Evolutionary conservation across 2,888 invertebrate genomes (phyloP), one percentile per base, ranked within the genome.

Genomic region (Orchesella flavescens): DNA sequence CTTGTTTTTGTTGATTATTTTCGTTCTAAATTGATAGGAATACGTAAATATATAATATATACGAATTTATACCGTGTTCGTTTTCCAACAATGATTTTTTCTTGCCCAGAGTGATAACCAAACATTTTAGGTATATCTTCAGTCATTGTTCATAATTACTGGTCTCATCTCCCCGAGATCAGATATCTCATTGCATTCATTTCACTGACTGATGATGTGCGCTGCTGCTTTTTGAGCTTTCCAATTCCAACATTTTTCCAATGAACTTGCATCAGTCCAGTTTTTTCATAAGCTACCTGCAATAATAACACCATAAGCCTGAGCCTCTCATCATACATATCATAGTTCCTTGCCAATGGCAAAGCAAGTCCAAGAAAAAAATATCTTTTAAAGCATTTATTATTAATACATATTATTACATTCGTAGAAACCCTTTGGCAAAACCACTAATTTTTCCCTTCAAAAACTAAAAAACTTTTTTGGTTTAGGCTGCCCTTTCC

Each of bases 201-300:
- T 68, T 68, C 46, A 68, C 15, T 65, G 65, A 34, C 34, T 65
- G 43, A 53, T 65, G 65, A 23, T 23, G 63, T 63, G 66, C 66
- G 12, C 44, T 66, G 66, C 49, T 49, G 66, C 53, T 53, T 53
- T 53, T 17, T 53, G 15, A n/a, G 15, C 53, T 53, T 49, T 53
- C 69, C 69, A 69, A 69, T 69, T 69, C 69, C 69, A 69, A 49
- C 69, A 69, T 69, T 69, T 69, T 69, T 69, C 69, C 69, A 53
- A 55, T 66, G 63, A 74, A 53, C 23, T 17, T 75, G 75, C 81
- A 81, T 49, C 75, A 82, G 82, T 82, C 82, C 82, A 82, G 82
- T 82, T 82, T 82, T 72, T 82, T 82, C 75, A 65, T 71, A 71
- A 44, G 76, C 82, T 82, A 82, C 82, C 82, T 82, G 82, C 73